Evolutionary conservation across 2,797 vertebrate genomes (phyloP).

Genomic region (Esox masquinongy): DNA sequence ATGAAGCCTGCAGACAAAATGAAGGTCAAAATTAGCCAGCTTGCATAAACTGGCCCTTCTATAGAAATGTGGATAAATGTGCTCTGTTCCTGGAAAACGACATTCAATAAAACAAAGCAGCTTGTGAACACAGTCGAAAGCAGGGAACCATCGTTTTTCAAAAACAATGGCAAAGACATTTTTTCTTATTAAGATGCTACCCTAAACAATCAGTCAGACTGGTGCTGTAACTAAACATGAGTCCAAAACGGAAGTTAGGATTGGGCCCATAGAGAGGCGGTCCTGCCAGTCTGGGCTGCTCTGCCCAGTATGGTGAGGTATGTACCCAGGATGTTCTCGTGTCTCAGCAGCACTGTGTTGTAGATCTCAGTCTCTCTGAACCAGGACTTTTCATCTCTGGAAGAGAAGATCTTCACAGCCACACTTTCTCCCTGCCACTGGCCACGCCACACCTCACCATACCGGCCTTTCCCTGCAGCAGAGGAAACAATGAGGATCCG

Average conservation of each 20-base stretch:
- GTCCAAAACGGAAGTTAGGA: background rate
- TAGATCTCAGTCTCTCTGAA: conserved; percentile 98
- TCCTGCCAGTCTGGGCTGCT: background rate
- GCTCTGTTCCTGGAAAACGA: too few relatives aligned
- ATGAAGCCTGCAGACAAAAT: conserved; percentile 82
- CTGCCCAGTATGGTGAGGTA: background rate
- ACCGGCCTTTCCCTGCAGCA: conserved; percentile 91
- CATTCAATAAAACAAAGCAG: too few relatives aligned
- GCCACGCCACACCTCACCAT: conserved; percentile 96
- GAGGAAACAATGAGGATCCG: conserved; percentile 2
- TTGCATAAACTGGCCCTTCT: too few relatives aligned
- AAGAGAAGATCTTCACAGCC: conserved; percentile 98
- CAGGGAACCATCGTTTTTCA: background rate
- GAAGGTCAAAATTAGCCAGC: too few relatives aligned
- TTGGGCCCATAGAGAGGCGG: background rate
- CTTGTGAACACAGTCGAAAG: too few relatives aligned
- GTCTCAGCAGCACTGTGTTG: conserved; percentile 95
- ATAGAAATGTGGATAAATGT: too few relatives aligned
- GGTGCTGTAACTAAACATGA: too few relatives aligned
- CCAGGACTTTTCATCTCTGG: conserved; percentile 98
- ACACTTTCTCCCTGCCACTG: conserved; percentile 98
- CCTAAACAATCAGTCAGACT: background rate
- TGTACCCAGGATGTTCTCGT: conserved; percentile 94
- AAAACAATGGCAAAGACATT: background rate
- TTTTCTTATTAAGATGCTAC: too few relatives aligned